Base-by-base conservation (phyloP, 2,113 vertebrate species). In the Cygnus buccinator region DNA sequence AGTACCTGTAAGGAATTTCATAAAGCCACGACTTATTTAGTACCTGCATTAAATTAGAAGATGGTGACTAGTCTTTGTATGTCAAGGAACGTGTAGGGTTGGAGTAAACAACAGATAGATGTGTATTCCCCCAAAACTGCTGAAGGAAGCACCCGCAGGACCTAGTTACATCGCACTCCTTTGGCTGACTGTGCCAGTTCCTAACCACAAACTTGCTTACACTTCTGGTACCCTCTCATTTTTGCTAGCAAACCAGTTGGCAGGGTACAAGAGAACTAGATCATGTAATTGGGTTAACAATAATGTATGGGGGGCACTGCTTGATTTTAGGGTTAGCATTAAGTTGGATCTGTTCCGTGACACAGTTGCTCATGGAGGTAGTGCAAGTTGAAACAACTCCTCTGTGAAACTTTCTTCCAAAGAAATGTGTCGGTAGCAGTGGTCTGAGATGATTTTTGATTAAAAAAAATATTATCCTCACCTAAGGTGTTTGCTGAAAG, bases 171-270 rank as follows among this genome's bases (percentile, higher is more conserved):
- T 37, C 31, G 70, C n/a, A 50, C 37, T 71, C 58, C 71, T 83
- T 43, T 50, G 79, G 58, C 79, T 73, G 84, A 44, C 93, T 50
- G 10, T 58, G 61, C 92, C 65, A 89, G 65, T 93, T 95, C 86
- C 87, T 84, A 2, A 59, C 72, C 84, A 70, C 44, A 62, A 65
- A 83, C 50, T 50, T 80, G 67, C 72, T 84, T 44, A 4, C 2
- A 1, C 35, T 41, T 43, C 57, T 78, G 74, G 61, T 81, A 57
- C 68, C 65, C 80, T 89, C 65, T 93, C 57, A 93, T 91, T 95
- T 92, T 77, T 59, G 81, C 84, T 28, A 85, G 87, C 87, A 82
- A 82, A 96, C 92, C 79, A 88, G 90, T 94, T 94, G 54, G 71
- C 11, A 11, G 62, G 62, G 74, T 82, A 52, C 11, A 4, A 52